Base-by-base conservation (phyloP, 2,113 vertebrate genomes). In the Myxocyprinus asiaticus region DNA sequence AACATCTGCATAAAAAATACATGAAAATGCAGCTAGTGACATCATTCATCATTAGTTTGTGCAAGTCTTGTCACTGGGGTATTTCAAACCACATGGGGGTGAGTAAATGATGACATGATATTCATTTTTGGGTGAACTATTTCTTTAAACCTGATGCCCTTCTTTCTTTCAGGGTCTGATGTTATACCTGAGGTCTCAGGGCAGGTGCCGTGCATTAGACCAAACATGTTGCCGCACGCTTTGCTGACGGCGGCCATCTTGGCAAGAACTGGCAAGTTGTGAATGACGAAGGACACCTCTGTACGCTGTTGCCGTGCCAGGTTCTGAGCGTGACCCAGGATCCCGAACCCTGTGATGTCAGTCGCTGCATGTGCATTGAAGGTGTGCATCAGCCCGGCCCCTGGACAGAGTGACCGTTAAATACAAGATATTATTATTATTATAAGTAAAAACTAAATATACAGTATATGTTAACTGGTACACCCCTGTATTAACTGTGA, bases 231-330 rank as follows among this genome's bases (percentile, higher is more conserved):
- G 10, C 98, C 97, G 59, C 97, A 99, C 79, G 98, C 98, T 87
- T 99, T 99, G 85, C 97, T 99, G 86, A 99, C 97, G 0, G 97
- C 97, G 3, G 98, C 97, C 97, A 99, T 99, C 92, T 99, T 99
- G 71, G 97, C 97, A 1, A 99, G 92, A 53, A 99, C 97, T 0
- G 97, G 97, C 9, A 99, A 95, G 85, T 99, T 99, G 87, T 99
- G 98, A 67, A 99, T 99, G 42, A 99, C 98, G 42, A 99, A 99
- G 0, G 97, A 99, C 80, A 99, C 98, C 79, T 99, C 96, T 0
- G 97, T 97, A 15, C 98, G 89, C 85, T 99, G 98, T 84, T 99
- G 98, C 70, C 95, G 95, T 70, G 98, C 98, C 80, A 99, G 90
- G 80, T 98, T 99, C 88, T 99, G 97, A 7, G 97, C 97, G 0